These are phyloP conservation scores for Sarcophilus harrisii DNA, from an alignment of 2,797 vertebrate genomes.

Conservation along the genomic window DNA sequence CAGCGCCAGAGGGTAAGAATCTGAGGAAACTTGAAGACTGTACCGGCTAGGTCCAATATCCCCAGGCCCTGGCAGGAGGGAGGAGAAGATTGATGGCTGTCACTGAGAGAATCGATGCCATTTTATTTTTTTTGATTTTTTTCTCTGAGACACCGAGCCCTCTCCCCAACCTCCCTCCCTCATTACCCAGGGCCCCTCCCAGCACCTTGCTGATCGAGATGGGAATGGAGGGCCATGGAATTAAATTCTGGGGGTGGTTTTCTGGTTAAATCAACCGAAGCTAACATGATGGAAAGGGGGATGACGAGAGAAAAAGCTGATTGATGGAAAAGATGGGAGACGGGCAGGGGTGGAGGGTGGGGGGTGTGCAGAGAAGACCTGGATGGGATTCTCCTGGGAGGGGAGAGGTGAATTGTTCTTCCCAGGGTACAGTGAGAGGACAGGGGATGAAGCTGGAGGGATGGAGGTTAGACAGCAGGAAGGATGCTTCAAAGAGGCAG, in stretches of 20 bases:
- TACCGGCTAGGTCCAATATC: background rate
- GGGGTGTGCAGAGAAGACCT: background rate
- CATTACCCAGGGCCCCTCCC: slow-evolving; percentile 20
- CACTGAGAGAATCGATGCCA: slow-evolving; percentile 53
- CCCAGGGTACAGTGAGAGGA: background rate
- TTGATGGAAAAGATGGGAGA: slow-evolving; percentile 44
- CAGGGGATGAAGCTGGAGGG: background rate
- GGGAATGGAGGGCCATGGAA: slow-evolving; percentile 69
- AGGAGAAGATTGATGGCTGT: slow-evolving; percentile 43
- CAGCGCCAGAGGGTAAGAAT: slow-evolving; percentile 7
- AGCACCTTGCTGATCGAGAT: slow-evolving; percentile 47
- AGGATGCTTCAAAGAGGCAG: background rate
- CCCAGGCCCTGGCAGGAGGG: background rate
- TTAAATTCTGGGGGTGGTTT: slow-evolving; percentile 75
- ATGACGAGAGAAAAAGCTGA: slow-evolving; percentile 42
- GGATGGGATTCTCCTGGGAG: background rate
- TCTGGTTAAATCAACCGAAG: slow-evolving; percentile 76
- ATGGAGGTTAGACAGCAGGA: background rate
- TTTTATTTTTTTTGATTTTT: slow-evolving; percentile 41
- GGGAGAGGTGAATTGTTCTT: background rate
- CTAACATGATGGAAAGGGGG: slow-evolving; percentile 67
- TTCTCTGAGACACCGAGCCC: slow-evolving; percentile 39
- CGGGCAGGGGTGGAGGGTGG: background rate
- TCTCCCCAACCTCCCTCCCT: too few relatives aligned
- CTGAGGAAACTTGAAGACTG: background rate